Evolutionary conservation across 2,797 vertebrate species (phyloP).

Genomic region (Lagorchestes hirsutus): DNA sequence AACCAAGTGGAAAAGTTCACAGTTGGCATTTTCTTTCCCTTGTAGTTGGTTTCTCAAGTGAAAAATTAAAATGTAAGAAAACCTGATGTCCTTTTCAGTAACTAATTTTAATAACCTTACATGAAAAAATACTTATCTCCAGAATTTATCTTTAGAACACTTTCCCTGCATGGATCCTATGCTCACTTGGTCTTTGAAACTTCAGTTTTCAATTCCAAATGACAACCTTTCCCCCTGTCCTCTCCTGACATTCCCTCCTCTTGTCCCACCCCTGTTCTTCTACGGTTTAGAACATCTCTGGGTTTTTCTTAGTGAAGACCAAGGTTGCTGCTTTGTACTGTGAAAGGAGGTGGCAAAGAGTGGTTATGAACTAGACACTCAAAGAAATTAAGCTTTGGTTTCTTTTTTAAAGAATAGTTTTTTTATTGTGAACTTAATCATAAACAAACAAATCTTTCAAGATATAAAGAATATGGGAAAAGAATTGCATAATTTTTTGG

Average conservation of each 20-base stretch:
- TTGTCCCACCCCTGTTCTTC: not conserved
- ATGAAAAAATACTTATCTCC: conserved; percentile 49
- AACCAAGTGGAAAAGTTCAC: conserved; percentile 31
- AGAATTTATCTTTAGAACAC: conserved; percentile 57
- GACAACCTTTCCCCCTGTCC: not conserved
- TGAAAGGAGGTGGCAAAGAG: not conserved
- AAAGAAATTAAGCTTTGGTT: conserved; percentile 6
- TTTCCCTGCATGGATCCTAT: conserved; percentile 41
- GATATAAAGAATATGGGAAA: not conserved
- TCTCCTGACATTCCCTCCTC: not conserved
- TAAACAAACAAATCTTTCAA: not conserved
- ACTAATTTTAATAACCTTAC: conserved; percentile 54
- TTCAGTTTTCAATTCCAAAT: conserved; percentile 38
- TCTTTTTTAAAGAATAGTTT: not conserved
- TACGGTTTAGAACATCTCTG: not conserved
- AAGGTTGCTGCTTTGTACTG: not conserved
- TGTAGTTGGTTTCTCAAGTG: conserved; percentile 60
- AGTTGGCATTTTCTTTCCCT: conserved; percentile 52
- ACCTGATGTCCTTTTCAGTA: conserved; percentile 44
- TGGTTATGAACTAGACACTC: not conserved
- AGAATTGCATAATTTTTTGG: not conserved
- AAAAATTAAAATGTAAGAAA: conserved; percentile 67
- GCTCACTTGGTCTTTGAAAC: conserved; percentile 33
- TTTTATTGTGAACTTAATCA: not conserved
- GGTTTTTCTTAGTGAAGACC: not conserved